A percentile compares a stretch with the other conserved stretches of the same genome.
These are phyloP conservation scores for Glaucomys volans DNA, from an alignment of 2,113 vertebrate species.

Conservation along the genomic window DNA sequence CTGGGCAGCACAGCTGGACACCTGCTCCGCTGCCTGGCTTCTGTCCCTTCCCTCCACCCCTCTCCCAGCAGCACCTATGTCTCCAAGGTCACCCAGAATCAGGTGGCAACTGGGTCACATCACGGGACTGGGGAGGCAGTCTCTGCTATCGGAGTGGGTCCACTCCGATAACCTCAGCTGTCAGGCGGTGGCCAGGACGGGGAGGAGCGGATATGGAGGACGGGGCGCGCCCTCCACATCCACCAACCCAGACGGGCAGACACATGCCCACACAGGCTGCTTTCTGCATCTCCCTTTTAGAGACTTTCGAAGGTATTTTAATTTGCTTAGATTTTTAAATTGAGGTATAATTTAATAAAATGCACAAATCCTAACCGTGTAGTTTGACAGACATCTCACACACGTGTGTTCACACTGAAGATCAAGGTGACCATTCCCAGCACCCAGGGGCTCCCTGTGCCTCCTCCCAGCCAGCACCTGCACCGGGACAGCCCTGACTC, in stretches of 20 bases:
- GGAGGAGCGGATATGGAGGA: background rate
- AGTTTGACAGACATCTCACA: background rate
- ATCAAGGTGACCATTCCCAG: background rate
- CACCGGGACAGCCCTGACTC: background rate
- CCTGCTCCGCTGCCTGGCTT: background rate
- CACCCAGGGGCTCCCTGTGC: background rate
- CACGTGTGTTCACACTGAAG: background rate
- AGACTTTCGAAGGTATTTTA: background rate
- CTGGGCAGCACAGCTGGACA: background rate
- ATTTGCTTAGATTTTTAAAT: background rate
- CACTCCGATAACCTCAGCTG: conserved; percentile 51
- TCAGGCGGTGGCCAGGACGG: background rate
- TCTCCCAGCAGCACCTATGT: conserved; percentile 51
- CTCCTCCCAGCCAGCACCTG: background rate
- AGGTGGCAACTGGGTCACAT: conserved; percentile 6
- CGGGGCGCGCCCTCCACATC: background rate
- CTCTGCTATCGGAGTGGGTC: background rate
- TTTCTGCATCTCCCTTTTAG: background rate
- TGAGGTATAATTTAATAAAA: background rate
- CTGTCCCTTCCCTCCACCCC: background rate
- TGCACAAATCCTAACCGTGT: background rate
- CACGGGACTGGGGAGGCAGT: conserved; percentile 57
- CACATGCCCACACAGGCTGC: background rate
- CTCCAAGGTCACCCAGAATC: background rate
- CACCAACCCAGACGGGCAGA: background rate